Percentiles rank a stretch among this genome's conserved stretches.
Evolutionary conservation across 2,113 vertebrate genomes (phyloP).

Genomic region (Dicaeum eximium): DNA sequence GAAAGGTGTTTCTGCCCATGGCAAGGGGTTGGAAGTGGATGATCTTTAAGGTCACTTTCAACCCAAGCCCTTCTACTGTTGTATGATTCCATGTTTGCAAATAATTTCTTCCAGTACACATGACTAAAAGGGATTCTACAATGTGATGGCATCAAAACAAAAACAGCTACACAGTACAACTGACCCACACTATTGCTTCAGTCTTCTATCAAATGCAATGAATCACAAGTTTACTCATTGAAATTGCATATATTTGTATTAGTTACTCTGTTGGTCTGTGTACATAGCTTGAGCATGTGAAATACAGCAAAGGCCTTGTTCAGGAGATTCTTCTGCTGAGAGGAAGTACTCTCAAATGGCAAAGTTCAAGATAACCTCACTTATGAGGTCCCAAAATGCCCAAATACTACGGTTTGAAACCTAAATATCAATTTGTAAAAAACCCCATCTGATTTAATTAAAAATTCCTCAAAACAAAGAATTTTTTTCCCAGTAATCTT

Average conservation of each 20-base stretch:
- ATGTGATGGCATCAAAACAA: not conserved
- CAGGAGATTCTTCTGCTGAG: not conserved
- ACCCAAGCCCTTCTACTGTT: not conserved
- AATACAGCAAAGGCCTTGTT: not conserved
- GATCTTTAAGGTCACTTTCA: not conserved
- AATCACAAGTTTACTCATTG: not conserved
- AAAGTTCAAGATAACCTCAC: not conserved
- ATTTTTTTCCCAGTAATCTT: not conserved
- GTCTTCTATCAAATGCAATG: not conserved
- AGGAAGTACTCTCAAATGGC: not conserved
- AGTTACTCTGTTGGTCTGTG: not conserved
- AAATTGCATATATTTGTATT: not conserved
- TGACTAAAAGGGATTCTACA: not conserved
- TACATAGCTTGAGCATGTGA: not conserved
- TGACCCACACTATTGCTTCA: not conserved
- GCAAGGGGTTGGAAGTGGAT: not conserved
- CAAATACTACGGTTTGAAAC: not conserved
- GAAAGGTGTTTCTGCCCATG: not conserved
- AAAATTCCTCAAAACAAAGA: not conserved
- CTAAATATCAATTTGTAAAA: not conserved
- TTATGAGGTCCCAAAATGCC: not conserved
- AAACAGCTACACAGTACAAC: not conserved
- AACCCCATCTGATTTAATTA: not conserved
- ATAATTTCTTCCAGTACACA: not conserved
- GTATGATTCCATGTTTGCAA: not conserved